Percentiles rank a stretch among this genome's conserved stretches.
Evolutionary conservation across 2,113 vertebrate genomes (phyloP).

Genomic region (Oncorhynchus kisutch): DNA sequence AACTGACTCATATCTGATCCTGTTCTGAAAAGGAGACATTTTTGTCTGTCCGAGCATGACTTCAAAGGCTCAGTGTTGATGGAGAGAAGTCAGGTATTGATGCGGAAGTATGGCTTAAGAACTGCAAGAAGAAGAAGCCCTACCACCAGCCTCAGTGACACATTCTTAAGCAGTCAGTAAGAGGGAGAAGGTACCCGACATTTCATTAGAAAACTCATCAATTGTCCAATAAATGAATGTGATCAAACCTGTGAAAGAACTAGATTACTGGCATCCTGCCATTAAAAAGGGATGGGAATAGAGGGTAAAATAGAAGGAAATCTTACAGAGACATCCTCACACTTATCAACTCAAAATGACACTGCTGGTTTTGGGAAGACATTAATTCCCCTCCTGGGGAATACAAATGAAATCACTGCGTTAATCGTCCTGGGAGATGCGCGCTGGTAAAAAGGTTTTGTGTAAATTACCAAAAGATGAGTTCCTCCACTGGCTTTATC

Average conservation of each 20-base stretch:
- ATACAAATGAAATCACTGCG: slow-evolving; percentile 73
- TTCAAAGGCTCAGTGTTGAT: slow-evolving; percentile 3
- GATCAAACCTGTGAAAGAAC: slow-evolving; percentile 34
- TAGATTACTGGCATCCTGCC: not conserved
- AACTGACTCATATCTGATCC: not conserved
- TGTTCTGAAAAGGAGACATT: not conserved
- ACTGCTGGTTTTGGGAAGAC: slow-evolving; percentile 62
- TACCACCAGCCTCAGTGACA: not conserved
- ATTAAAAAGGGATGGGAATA: slow-evolving; percentile 8
- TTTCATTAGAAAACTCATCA: slow-evolving; percentile 49
- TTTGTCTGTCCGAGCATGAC: not conserved
- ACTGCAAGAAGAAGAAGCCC: too few relatives aligned
- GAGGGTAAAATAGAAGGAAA: slow-evolving; percentile 50
- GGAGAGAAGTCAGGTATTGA: slow-evolving; percentile 26
- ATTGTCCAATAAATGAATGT: slow-evolving; percentile 43
- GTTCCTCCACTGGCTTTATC: slow-evolving; percentile 66
- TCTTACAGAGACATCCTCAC: slow-evolving; percentile 47
- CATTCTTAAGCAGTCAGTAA: slow-evolving; percentile 1
- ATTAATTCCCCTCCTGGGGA: slow-evolving; percentile 74
- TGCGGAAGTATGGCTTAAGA: slow-evolving; percentile 14
- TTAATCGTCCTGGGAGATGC: slow-evolving; percentile 72
- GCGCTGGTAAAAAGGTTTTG: slow-evolving; percentile 71
- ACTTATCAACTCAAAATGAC: slow-evolving; percentile 72
- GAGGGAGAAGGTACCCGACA: slow-evolving; percentile 27
- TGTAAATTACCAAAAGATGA: slow-evolving; percentile 79